Base-by-base conservation (phyloP, 2,888 invertebrate species). In the Steromphala cineraria region DNA sequence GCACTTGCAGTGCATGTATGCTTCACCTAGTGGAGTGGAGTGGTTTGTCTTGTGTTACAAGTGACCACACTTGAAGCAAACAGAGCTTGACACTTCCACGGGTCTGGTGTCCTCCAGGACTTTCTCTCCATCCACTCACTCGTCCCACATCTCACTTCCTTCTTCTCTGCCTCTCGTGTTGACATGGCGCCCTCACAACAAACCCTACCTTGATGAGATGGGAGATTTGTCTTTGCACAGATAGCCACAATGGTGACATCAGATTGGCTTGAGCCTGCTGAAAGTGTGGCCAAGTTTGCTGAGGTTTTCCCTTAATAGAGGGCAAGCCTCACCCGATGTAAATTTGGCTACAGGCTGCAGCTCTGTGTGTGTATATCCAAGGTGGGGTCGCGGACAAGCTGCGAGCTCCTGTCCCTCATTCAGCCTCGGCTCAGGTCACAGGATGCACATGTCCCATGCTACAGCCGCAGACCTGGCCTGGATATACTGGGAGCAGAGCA, bases 401-500 rank as follows among this genome's bases (percentile, higher is more conserved):
- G 71, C 13, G 71, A 40, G 8, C 36, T 36, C n/a, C 71, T 36
- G 28, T 52, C 55, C 31, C n/a, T 55, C 76, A 40, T 55, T 55
- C 55, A 76, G 53, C 31, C 31, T 36, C 55, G n/a, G 53, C 19
- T 53, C 76, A 21, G 55, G 10, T 24, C 24, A n/a, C n/a, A 76
- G 76, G 55, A 76, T 76, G 76, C 76, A 76, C 53, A 79, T 79
- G 79, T 74, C 79, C 19, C 53, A 53, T 40, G 79, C 55, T 17
- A 52, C 74, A 13, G 52, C 79, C 10, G 36, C 53, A 31, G 75
- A 79, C n/a, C 75, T 79, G 53, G 74, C 53, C 74, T 79, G 79
- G 79, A 36, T 79, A 21, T 79, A 74, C 56, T 79, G 79, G 79
- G 79, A 79, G 56, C 79, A 79, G 24, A 19, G 71, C 3, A 79